Base-by-base conservation (phyloP, 2,888 invertebrate species). In the Sepiola atlantica region DNA sequence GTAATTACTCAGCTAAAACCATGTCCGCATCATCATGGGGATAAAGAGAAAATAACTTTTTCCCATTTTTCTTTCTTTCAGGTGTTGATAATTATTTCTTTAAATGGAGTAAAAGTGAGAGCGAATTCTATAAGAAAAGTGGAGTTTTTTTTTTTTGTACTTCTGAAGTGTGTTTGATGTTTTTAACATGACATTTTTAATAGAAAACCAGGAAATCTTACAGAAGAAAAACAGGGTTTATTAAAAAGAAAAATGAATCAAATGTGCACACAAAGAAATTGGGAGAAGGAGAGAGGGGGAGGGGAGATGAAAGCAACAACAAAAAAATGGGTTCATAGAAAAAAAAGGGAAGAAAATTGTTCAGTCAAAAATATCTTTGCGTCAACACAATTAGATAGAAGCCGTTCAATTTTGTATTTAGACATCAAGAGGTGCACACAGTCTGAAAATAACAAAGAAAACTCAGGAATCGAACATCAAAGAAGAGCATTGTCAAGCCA, bases 391-490 rank as follows among this genome's bases (percentile, higher is more conserved):
- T 77, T 77, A 77, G 77, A 77, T 77, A 77, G 77, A 77, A 77
- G 77, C n/a, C n/a, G 77, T 16, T 16, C n/a, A 77, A 77, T 77
- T 77, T 77, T 18, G 77, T 77, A n/a, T 77, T 77, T 77, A 12
- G 77, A 77, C 77, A 77, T 77, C 77, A 77, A 77, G 77, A 77
- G 77, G 77, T 32, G 16, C 77, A 77, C 77, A 77, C 77, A n/a
- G 77, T 77, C 77, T 77, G 77, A 77, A 77, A 77, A 77, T 77
- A 77, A 77, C 77, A 77, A 77, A n/a, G 77, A 32, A 77, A 77
- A 77, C n/a, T 45, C 77, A 77, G n/a, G 77, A 77, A 77, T 77
- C 77, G n/a, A n/a, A 77, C 77, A 77, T 77, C 77, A 77, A 77
- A 77, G 77, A 16, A 32, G 18, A 12, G 77, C n/a, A 77, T 77